These are phyloP conservation scores for Sinodicranocentrus sp. DNA, from an alignment of 2,888 invertebrate species.

Conservation along the genomic window DNA sequence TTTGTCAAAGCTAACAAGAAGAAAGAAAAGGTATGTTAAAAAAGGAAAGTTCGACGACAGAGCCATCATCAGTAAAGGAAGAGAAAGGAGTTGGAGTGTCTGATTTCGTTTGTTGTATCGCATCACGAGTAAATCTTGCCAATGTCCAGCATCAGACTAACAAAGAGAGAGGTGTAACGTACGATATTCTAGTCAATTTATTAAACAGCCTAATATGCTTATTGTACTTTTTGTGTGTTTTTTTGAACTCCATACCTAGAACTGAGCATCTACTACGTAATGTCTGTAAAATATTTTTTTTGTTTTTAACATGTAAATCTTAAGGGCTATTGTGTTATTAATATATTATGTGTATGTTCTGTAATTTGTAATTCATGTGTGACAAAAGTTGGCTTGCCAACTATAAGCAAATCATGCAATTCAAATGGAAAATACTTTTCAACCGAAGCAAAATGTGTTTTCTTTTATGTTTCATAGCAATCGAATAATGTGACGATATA, in stretches of 20 bases:
- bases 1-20: neutral
- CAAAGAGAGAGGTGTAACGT: constrained; percentile 53
- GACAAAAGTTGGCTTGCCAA: constrained; percentile 34
- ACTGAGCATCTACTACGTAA: constrained; percentile 52
- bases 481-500: constrained; percentile 44
- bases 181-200: constrained; percentile 68
- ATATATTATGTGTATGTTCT: constrained; percentile 1
- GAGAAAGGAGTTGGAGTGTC: neutral
- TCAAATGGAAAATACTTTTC: neutral
- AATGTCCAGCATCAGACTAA: constrained; percentile 22
- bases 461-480: constrained; percentile 21
- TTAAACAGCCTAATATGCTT: constrained; percentile 66
- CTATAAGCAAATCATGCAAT: constrained; percentile 18
- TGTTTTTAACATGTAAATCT: constrained; percentile 53
- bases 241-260: constrained; percentile 33
- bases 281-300: constrained; percentile 55
- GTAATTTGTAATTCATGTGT: constrained; percentile 17
- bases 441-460: constrained; percentile 3
- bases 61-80: neutral
- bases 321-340: constrained; percentile 37
- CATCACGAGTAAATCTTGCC: too few relatives aligned
- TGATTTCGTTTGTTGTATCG: constrained; percentile 9
- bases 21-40: too few relatives aligned
- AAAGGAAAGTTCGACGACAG: too few relatives aligned
- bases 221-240: constrained; percentile 61